These are phyloP conservation scores for Magallana angulata DNA, from an alignment of 1,140 invertebrate genomes.

Conservation along the genomic window DNA sequence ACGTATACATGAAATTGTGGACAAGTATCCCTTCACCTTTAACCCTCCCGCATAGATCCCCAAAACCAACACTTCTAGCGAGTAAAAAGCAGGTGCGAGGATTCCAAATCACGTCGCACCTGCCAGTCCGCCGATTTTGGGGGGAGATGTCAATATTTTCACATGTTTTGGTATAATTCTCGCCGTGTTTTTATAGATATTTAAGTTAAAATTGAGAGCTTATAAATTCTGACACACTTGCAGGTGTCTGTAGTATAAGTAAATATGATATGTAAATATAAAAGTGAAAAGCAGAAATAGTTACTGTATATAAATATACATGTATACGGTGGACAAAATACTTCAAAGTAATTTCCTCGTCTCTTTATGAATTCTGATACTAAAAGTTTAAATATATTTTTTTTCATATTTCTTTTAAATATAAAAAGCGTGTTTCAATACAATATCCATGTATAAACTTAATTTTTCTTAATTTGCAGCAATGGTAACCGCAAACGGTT, in stretches of 20 bases:
- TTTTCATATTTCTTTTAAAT: neutral
- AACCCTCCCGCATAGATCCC: conserved; percentile 31
- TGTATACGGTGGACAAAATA: neutral
- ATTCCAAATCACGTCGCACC: conserved; percentile 32
- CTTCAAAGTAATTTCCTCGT: no score
- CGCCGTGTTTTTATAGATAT: conserved; percentile 19
- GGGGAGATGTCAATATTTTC: neutral
- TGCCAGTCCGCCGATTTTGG: conserved; percentile 21
- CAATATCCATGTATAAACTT: no score
- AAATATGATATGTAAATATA: neutral
- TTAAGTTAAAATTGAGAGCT: conserved; percentile 25
- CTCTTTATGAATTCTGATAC: neutral
- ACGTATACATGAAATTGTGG: conserved; percentile 24
- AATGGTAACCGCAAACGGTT: no score
- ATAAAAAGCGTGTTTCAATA: no score
- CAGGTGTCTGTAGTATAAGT: conserved; percentile 11
- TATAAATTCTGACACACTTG: neutral
- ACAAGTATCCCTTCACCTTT: conserved; percentile 37
- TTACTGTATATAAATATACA: neutral
- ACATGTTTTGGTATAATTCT: conserved; percentile 18
- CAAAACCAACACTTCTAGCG: conserved; percentile 27
- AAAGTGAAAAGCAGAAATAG: no score
- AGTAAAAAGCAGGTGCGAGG: conserved; percentile 35
- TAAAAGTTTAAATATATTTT: neutral
- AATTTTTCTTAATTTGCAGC: no score